Conservation (phyloP, 2,888 invertebrate species). For the Tenthredo mesomela region DNA sequence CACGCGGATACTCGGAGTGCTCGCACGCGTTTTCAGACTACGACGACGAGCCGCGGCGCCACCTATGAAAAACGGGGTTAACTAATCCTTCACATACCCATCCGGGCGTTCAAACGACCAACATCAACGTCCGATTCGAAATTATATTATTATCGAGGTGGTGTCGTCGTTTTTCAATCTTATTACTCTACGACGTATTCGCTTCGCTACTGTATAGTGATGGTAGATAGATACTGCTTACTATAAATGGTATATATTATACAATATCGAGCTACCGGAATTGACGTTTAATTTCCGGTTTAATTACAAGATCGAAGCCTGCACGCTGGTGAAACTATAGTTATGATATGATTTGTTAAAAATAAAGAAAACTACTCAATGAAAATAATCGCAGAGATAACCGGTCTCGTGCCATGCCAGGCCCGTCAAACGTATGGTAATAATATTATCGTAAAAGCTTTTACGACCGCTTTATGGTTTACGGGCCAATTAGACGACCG, state of each 20-base stretch:
- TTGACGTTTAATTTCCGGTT: not conserved
- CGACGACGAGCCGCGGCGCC: conserved; percentile 75
- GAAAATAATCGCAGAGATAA: conserved; percentile 58
- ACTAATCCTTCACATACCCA: conserved; percentile 78
- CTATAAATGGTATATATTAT: not conserved
- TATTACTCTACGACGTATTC: not conserved
- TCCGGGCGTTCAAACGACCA: conserved; percentile 80
- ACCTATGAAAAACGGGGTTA: conserved; percentile 78
- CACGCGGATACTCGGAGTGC: conserved; percentile 59
- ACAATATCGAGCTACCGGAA: not conserved
- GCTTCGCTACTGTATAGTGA: not conserved
- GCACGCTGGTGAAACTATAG: not conserved
- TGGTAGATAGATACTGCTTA: not conserved
- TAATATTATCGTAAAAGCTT: conserved; percentile 70
- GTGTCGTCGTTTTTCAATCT: not conserved
- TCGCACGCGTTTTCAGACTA: conserved; percentile 27
- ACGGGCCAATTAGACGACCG: conserved; percentile 73
- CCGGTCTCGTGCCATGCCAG: conserved; percentile 55
- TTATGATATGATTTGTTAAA: not conserved
- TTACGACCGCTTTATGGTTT: conserved; percentile 72
- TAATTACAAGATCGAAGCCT: not conserved
- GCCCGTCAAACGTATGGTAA: conserved; percentile 44
- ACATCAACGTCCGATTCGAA: conserved; percentile 76
- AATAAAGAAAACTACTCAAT: conserved; percentile 24
- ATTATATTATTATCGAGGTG: conserved; percentile 43